phyloP scores from a whole-genome alignment of 2,113 vertebrate species.

The Oryzias celebensis region DNA sequence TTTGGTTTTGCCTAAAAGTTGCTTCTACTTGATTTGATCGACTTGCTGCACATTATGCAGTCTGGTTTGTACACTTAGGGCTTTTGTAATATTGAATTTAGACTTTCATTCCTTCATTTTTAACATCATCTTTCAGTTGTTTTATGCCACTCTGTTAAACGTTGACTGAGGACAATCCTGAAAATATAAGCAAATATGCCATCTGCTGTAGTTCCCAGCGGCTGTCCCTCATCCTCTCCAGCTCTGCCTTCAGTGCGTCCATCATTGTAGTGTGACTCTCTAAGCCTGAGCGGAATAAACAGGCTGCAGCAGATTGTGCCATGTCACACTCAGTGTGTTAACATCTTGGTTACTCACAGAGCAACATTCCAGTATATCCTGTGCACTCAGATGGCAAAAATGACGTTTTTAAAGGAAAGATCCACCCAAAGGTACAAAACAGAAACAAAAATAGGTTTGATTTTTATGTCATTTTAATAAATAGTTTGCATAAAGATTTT shows the following conservation, averaged over 20 bases:
- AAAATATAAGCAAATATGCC: not conserved
- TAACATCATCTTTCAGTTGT: not conserved
- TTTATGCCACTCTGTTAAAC: no score
- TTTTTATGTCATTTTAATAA: no score
- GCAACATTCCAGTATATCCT: constrained; percentile 46
- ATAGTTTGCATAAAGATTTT: no score
- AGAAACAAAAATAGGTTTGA: no score
- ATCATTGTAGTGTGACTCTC: constrained; percentile 6
- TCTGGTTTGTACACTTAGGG: not conserved
- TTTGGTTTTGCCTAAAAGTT: not conserved
- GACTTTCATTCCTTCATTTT: not conserved
- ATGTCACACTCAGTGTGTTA: constrained; percentile 15
- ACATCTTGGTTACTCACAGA: constrained; percentile 8
- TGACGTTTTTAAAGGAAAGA: constrained; percentile 12
- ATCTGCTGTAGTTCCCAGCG: constrained; percentile 10
- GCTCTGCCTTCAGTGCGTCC: not conserved
- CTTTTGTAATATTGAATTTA: not conserved
- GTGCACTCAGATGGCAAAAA: constrained; percentile 19
- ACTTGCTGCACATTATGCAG: constrained; percentile 1
- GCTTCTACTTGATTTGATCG: not conserved
- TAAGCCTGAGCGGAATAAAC: constrained; percentile 6
- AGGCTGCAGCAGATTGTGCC: not conserved
- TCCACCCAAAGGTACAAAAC: constrained; percentile 7
- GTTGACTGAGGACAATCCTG: no score
- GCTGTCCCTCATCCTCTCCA: constrained; percentile 11